phyloP scores from a whole-genome alignment of 2,113 vertebrate genomes.

The Phaetusa simplex region DNA sequence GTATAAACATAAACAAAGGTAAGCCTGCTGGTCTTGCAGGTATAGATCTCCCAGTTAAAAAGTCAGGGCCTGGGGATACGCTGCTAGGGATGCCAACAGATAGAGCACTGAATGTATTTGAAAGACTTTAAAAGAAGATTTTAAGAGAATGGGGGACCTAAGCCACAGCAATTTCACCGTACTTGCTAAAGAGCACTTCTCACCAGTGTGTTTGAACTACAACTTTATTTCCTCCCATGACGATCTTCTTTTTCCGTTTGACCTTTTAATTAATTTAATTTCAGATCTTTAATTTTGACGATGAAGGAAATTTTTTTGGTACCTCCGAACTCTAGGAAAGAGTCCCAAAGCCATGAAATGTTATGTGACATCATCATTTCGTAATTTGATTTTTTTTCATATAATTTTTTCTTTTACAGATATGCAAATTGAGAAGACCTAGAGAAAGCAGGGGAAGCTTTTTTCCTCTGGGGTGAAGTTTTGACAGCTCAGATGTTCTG shows the following conservation, averaged over 20 bases:
- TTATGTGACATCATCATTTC: not conserved
- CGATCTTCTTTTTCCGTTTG: not conserved
- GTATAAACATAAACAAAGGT: not conserved
- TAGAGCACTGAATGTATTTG: not conserved
- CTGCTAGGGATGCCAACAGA: not conserved
- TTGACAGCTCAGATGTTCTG: not conserved
- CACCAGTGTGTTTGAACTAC: not conserved
- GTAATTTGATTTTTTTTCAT: not conserved
- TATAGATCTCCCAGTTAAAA: not conserved
- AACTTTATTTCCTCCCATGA: not conserved
- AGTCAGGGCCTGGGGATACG: not conserved
- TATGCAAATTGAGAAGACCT: constrained; percentile 17
- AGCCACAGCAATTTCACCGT: not conserved
- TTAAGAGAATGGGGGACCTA: not conserved
- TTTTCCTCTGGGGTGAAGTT: not conserved
- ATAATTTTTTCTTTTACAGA: constrained; percentile 26
- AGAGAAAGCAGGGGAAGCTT: not conserved
- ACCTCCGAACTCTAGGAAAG: not conserved
- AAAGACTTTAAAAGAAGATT: not conserved
- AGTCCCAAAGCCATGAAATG: not conserved
- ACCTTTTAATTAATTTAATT: not conserved
- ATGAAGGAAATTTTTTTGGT: not conserved
- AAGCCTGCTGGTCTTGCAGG: not conserved
- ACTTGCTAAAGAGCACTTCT: not conserved
- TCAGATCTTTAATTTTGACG: not conserved